Evolutionary conservation across 2,113 vertebrate genomes (phyloP).

Genomic region (Grammomys dolichurus): DNA sequence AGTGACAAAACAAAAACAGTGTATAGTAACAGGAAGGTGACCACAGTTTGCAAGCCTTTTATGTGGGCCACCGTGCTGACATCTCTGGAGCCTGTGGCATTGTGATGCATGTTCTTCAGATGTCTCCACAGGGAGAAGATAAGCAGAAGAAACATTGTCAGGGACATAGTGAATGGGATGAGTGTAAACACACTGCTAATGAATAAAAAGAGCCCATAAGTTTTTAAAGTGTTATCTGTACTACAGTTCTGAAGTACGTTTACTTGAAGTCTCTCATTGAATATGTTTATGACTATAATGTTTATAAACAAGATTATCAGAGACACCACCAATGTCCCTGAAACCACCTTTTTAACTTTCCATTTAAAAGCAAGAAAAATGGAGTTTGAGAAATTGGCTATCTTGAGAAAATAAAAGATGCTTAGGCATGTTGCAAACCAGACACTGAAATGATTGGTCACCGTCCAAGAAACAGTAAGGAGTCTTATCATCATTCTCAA

Average conservation of each 20-base stretch:
- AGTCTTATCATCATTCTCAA: too few relatives aligned
- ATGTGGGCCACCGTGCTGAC: neutral
- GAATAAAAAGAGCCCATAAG: neutral
- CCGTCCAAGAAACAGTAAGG: rapidly evolving
- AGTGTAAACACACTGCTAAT: neutral
- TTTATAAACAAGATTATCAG: neutral
- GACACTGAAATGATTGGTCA: neutral
- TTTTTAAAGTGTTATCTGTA: neutral
- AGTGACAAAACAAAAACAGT: neutral
- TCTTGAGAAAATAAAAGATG: neutral
- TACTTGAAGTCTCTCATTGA: neutral
- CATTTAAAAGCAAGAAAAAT: conserved; percentile 56
- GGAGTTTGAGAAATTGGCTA: conserved; percentile 46
- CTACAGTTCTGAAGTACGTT: neutral
- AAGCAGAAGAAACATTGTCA: neutral
- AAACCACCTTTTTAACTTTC: conserved; percentile 36
- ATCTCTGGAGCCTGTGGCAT: neutral
- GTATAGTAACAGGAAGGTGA: neutral
- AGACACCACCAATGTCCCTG: neutral
- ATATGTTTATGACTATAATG: neutral
- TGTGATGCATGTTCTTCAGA: neutral
- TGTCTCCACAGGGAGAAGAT: neutral
- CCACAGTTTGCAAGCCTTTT: neutral
- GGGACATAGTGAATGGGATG: neutral
- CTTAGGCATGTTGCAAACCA: conserved; percentile 9